Conservation (phyloP, 64 coral and sea anemone genomes). For the Stichodactyla mertensii region DNA sequence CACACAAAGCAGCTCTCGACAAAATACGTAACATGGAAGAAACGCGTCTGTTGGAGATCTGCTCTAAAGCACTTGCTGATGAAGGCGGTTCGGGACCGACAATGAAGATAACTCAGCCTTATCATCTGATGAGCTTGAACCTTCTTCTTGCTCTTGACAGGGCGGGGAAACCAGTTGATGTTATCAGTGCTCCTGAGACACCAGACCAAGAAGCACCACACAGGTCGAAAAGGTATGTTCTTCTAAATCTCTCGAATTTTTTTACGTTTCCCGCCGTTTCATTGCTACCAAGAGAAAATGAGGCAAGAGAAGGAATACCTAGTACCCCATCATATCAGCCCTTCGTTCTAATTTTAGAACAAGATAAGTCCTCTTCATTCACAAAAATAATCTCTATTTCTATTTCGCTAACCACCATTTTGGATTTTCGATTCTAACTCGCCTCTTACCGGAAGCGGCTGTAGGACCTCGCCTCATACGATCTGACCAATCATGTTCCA, state of each 20-base stretch:
- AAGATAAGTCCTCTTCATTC: too few species aligned
- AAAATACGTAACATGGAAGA: slow-evolving; percentile 12
- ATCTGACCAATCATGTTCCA: too few species aligned
- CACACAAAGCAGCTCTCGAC: slow-evolving; percentile 22
- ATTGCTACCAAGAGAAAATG: too few species aligned
- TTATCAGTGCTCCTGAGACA: not conserved
- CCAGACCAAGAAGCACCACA: not conserved
- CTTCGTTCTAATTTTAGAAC: too few species aligned
- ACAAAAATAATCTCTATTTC: too few species aligned
- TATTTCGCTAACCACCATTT: too few species aligned
- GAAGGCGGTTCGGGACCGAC: slow-evolving; percentile 16
- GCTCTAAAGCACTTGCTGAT: slow-evolving; percentile 9
- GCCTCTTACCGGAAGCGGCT: too few species aligned
- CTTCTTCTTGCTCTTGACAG: slow-evolving; percentile 18
- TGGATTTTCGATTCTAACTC: too few species aligned
- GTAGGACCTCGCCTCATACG: too few species aligned
- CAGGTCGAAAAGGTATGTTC: not conserved
- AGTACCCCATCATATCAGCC: too few species aligned
- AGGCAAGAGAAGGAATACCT: too few species aligned
- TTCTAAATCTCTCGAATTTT: not conserved
- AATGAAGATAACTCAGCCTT: slow-evolving; percentile 17
- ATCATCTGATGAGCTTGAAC: slow-evolving; percentile 33
- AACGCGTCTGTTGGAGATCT: not conserved
- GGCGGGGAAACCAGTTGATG: slow-evolving; percentile 23
- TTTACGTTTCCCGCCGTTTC: not conserved